These are phyloP conservation scores for Tetrao urogallus DNA, from an alignment of 2,113 vertebrate species.

Conservation along the genomic window DNA sequence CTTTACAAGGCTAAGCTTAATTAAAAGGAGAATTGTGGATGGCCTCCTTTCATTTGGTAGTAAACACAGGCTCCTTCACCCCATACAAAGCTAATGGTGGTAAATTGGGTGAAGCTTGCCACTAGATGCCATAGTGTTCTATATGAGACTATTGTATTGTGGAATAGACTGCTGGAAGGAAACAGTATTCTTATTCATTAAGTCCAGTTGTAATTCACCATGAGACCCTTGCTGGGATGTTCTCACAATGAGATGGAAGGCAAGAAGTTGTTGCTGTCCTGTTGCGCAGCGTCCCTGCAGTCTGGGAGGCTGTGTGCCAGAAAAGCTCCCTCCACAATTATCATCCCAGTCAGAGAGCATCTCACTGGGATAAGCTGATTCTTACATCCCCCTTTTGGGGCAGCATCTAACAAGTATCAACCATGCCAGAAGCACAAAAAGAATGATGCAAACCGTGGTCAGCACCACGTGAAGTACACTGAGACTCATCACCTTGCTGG, in stretches of 20 bases:
- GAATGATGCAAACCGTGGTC: neutral
- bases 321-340: neutral
- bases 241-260: neutral
- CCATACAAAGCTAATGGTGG: slow-evolving; percentile 37
- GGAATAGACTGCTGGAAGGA: slow-evolving; percentile 6
- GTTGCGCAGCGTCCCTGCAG: neutral
- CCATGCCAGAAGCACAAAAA: neutral
- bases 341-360: rapidly evolving
- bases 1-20: slow-evolving; percentile 46
- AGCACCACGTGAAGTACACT: neutral
- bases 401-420: neutral
- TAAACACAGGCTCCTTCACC: slow-evolving; percentile 52
- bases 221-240: neutral
- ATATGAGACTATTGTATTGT: neutral
- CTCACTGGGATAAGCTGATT: neutral
- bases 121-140: neutral
- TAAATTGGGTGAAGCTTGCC: neutral
- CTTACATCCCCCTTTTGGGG: neutral
- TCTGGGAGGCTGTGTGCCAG: neutral
- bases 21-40: slow-evolving; percentile 60
- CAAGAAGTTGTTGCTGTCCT: neutral
- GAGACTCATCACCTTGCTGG: neutral
- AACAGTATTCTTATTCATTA: neutral
- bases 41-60: slow-evolving; percentile 47
- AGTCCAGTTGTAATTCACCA: neutral